A percentile compares a stretch with the other conserved stretches of the same genome.
These are phyloP conservation scores for Lycaon pictus DNA, from an alignment of 2,113 vertebrate genomes.

Conservation along the genomic window DNA sequence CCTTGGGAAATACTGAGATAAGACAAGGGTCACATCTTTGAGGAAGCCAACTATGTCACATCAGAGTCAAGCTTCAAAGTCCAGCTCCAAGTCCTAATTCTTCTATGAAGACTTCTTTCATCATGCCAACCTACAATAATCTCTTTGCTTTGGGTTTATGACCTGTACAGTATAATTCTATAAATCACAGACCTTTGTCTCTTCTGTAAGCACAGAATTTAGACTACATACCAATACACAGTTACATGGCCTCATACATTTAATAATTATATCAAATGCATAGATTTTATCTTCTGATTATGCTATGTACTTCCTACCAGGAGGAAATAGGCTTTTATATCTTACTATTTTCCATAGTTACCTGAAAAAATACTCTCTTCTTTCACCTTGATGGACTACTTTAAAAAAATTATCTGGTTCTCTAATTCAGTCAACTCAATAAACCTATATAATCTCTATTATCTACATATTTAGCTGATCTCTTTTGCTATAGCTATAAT, in stretches of 20 bases:
- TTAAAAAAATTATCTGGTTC: conserved; percentile 11
- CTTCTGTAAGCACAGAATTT: conserved; percentile 11
- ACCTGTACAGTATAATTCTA: neutral
- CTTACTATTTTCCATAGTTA: neutral
- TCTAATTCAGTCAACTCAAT: conserved; percentile 9
- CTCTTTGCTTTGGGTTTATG: neutral
- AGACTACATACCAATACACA: conserved; percentile 15
- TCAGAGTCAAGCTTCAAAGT: neutral
- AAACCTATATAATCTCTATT: neutral
- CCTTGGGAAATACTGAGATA: neutral
- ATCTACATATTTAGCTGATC: neutral
- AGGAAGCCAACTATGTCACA: neutral
- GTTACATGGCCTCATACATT: neutral
- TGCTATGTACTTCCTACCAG: conserved; percentile 1
- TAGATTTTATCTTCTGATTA: conserved; percentile 42
- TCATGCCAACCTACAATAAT: neutral
- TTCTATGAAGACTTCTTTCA: neutral
- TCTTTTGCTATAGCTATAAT: conserved; percentile 14
- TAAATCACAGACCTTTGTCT: conserved; percentile 28
- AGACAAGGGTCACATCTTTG: neutral
- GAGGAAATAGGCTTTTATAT: neutral
- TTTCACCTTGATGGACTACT: neutral
- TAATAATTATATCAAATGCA: conserved; percentile 27
- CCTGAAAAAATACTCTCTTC: conserved; percentile 18
- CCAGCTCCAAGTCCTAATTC: neutral